Evolutionary conservation across 1,140 invertebrate genomes (phyloP).

Genomic region (Holcopasites calliopsidis): DNA sequence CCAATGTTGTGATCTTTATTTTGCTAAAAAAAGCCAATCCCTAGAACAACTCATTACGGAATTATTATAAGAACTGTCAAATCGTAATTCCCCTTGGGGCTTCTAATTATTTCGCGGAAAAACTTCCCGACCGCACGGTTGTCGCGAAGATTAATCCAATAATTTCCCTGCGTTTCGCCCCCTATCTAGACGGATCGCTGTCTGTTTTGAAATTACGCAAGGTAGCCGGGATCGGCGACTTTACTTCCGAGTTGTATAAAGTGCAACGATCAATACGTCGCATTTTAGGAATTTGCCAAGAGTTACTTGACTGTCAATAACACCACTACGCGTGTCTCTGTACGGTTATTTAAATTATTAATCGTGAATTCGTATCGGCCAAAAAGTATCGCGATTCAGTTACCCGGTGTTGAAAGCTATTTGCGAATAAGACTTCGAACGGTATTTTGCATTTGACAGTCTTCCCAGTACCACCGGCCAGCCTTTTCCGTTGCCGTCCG

Average conservation of each 20-base stretch:
- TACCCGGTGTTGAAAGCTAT: too few relatives aligned
- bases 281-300: neutral
- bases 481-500: neutral
- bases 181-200: neutral
- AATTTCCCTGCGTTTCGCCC: neutral
- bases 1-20: too few relatives aligned
- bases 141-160: neutral
- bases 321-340: neutral
- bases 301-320: neutral
- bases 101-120: neutral
- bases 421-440: neutral
- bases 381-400: too few relatives aligned
- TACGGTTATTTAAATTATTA: too few relatives aligned
- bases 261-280: constrained; percentile 30
- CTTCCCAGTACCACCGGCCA: neutral
- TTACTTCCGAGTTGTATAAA: constrained; percentile 17
- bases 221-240: neutral
- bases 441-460: neutral
- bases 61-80: too few relatives aligned
- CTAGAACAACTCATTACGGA: too few relatives aligned
- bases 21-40: too few relatives aligned
- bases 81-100: too few relatives aligned
- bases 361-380: neutral
- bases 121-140: neutral
- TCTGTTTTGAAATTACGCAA: constrained; percentile 15